Evolutionary conservation across 2,113 vertebrate genomes (phyloP), one percentile per base, ranked within the genome.

Genomic region (Hemichromis elongatus): DNA sequence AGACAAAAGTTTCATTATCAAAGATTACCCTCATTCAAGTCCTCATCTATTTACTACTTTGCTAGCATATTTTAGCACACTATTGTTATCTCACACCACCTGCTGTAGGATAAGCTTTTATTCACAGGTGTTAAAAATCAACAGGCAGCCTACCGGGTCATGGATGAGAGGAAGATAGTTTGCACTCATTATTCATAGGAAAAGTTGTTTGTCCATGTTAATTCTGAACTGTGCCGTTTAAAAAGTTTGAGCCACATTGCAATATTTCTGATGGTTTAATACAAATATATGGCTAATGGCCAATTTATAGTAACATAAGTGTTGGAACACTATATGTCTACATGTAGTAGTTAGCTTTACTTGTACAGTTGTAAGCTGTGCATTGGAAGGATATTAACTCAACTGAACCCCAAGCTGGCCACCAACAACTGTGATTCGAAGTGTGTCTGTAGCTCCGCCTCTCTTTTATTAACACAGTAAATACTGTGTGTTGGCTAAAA

Each of bases 111-210:
- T 56, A 53, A 73, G 77, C 75, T 85, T 81, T 79, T 84, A 66
- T 79, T 57, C 61, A 77, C 75, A 89, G 84, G 82, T 10, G 7
- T 82, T 75, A 55, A 84, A 57, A 86, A 42, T 90, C 79, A 81
- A 37, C 86, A 91, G 26, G 83, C 88, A 78, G 84, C 86, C 70
- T 78, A 88, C 85, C 83, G 26, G 86, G 87, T 90, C 81, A 84
- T 3, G 18, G 18, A 86, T 77, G 81, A 86, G 59, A 86, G 68
- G 68, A 83, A 40, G 28, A 77, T 75, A 30, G 24, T 55, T 85
- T 37, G 28, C 9, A 30, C 52, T 84, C 61, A 90, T 89, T 86
- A 84, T 82, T 88, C 82, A 85, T 45, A 26, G 56, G 9, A 85
- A 59, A 21, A 91, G 77, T 88, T 19, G 53, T 24, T 54, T 24